Evolutionary conservation across 2,113 vertebrate genomes (phyloP).

Genomic region (Microtus richardsoni): DNA sequence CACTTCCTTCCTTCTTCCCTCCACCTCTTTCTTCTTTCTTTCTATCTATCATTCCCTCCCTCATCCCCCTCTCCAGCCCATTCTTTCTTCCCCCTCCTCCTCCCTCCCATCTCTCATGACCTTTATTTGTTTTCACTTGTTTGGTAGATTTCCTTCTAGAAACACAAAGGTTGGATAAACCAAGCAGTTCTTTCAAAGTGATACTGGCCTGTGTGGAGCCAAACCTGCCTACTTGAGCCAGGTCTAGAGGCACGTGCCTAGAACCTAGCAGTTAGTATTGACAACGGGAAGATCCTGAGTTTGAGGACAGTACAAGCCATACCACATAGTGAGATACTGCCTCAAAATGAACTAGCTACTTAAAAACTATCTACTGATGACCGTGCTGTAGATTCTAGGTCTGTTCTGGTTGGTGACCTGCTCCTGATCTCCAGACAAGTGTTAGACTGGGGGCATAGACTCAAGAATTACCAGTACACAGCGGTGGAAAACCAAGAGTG

Average conservation of each 20-base stretch:
- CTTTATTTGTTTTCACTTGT: neutral
- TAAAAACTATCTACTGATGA: neutral
- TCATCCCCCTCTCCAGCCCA: too few relatives aligned
- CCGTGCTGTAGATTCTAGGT: too few relatives aligned
- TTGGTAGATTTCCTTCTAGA: neutral
- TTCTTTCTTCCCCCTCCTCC: too few relatives aligned
- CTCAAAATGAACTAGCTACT: neutral
- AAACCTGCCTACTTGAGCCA: neutral
- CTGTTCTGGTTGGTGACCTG: neutral
- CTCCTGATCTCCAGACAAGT: neutral
- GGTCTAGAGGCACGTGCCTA: neutral
- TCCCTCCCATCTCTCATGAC: neutral
- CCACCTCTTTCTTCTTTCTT: too few relatives aligned
- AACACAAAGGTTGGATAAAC: neutral
- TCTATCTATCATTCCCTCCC: neutral
- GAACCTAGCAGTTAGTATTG: neutral
- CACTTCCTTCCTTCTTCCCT: neutral
- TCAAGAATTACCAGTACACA: neutral
- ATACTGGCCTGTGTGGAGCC: neutral
- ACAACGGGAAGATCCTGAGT: neutral
- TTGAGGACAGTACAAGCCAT: neutral
- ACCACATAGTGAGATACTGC: neutral
- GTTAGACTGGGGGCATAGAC: fast-evolving
- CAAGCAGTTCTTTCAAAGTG: neutral
- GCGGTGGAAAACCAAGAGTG: neutral